Conservation (phyloP, 2,113 vertebrate genomes). For the Pseudorasbora parva region DNA sequence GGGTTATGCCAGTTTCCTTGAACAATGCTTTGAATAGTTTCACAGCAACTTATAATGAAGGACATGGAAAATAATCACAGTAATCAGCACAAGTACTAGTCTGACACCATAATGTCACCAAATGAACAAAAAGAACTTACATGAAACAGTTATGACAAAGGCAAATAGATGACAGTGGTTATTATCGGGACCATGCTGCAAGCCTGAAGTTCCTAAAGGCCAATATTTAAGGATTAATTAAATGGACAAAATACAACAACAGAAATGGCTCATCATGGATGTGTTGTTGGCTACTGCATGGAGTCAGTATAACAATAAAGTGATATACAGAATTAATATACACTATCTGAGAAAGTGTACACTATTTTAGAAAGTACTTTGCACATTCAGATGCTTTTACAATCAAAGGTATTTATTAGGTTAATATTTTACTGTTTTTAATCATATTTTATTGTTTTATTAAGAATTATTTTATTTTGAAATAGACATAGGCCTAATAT, state of each 20-base stretch:
- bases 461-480: not conserved
- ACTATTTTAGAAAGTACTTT: not conserved
- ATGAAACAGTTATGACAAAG: not conserved
- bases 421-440: not conserved
- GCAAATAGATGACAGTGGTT: not conserved
- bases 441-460: not conserved
- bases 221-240: not conserved
- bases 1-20: not conserved
- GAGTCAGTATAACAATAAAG: not conserved
- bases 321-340: too few species aligned
- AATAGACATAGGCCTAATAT: not conserved
- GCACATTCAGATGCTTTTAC: not conserved
- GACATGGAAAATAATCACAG: constrained; percentile 12
- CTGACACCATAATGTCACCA: constrained; percentile 5
- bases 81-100: not conserved
- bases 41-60: not conserved
- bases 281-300: not conserved
- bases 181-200: constrained; percentile 9
- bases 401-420: not conserved
- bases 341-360: too few species aligned
- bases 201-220: not conserved
- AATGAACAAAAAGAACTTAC: not conserved
- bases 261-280: not conserved
- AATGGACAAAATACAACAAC: not conserved
- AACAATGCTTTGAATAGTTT: constrained; percentile 27